Base-by-base conservation (phyloP, 1,140 invertebrate species). In the Epicauta chinensis region DNA sequence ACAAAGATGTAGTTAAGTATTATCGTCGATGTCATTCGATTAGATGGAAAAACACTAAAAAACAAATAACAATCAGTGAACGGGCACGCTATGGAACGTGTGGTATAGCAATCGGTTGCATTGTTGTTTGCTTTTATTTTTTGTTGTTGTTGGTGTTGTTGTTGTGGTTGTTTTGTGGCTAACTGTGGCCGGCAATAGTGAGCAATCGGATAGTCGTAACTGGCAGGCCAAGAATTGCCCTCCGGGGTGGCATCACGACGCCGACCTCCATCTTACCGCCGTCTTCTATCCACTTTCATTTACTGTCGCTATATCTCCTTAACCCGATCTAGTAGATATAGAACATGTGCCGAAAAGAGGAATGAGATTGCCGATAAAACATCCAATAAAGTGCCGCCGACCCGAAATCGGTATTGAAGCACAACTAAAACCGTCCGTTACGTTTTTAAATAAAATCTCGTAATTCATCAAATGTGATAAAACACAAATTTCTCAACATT, bases 151-250 rank as follows among this genome's bases (percentile, higher is more conserved):
- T 45, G 14, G 48, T 13, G 30, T 16, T 16, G 29, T 40, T 16
- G 41, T 32, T 29, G 32, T 31, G 12, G 44, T 51, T 10, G 37
- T 17, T 32, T 43, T 29, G 29, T 11, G n/a, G 55, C 17, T 35
- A 32, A 38, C 31, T 17, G 42, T 35, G 53, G 56, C 46, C 49
- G 52, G 47, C 55, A 51, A 55, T 52, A 49, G 44, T 44, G 51
- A 50, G 60, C 60, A 60, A 62, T 62, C 61, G 61, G 56, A 56
- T 56, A 60, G 56, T 58, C 59, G 61, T 62, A 62, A 62, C 61
- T 52, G 53, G 46, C 47, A 58, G 50, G 42, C 49, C 49, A 41
- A 44, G 53, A 63, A 63, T 55, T 51, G 57, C 61, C 51, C 61
- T 54, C 61, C 39, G 43, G 61, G 59, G 61, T 63, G 43, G 61